phyloP scores from a whole-genome alignment of 2,888 invertebrate genomes.

The Tanytarsus gracilentus region DNA sequence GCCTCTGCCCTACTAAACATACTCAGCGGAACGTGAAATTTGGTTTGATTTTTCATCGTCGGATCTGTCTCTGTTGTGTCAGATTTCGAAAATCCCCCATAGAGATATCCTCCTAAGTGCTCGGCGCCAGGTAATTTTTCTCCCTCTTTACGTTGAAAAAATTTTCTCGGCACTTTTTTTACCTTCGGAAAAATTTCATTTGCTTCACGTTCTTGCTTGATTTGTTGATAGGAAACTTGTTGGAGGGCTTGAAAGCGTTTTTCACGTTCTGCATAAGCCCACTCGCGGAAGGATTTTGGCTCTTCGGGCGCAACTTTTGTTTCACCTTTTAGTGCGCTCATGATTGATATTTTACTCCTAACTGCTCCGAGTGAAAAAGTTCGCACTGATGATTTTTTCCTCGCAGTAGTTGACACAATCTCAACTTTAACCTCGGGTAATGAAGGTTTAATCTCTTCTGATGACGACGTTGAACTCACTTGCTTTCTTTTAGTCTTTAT shows the following conservation, averaged over 20 bases:
- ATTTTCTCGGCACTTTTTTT: conserved; percentile 4
- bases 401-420: not conserved
- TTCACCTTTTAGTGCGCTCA: conserved; percentile 4
- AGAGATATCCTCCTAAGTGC: conserved; percentile 28
- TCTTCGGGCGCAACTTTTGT: not conserved
- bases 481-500: not conserved
- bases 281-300: conserved; percentile 13
- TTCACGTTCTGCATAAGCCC: conserved; percentile 26
- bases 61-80: not conserved
- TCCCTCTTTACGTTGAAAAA: not conserved
- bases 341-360: conserved; percentile 12
- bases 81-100: conserved; percentile 26
- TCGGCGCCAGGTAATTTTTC: not conserved
- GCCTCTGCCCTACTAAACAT: conserved; percentile 30
- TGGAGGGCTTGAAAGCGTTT: conserved; percentile 21
- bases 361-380: conserved; percentile 11
- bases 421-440: not conserved
- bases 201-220: conserved; percentile 15
- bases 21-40: conserved; percentile 30
- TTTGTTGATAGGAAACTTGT: conserved; percentile 18
- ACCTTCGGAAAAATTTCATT: conserved; percentile 23
- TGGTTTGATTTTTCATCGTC: conserved; percentile 15
- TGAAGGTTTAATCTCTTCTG: not conserved
- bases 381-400: not conserved
- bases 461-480: conserved; percentile 1